phyloP scores from a whole-genome alignment of 2,797 vertebrate genomes.

The Syngnathus acus region DNA sequence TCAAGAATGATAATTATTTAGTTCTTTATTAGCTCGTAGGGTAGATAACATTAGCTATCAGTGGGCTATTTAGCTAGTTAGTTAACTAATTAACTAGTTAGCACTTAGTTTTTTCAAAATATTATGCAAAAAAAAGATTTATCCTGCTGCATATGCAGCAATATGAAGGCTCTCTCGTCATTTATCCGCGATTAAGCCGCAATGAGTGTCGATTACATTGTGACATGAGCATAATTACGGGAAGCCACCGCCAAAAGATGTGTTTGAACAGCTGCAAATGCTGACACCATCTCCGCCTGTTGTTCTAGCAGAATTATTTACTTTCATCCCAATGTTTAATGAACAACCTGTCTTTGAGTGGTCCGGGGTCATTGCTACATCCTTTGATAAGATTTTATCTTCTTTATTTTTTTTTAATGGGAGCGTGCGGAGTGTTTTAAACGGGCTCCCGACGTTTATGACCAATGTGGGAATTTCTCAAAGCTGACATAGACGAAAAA shows the following conservation, averaged over 20 bases:
- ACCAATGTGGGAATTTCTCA: not conserved
- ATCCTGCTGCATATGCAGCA: conserved; percentile 2
- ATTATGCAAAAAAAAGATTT: not conserved
- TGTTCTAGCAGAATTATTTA: conserved; percentile 23
- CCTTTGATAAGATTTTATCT: not conserved
- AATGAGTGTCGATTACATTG: conserved; percentile 55
- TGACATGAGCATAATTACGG: conserved; percentile 63
- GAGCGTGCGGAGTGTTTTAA: not conserved
- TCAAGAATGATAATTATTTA: not conserved
- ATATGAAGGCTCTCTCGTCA: conserved; percentile 20
- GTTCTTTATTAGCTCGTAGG: too few species aligned
- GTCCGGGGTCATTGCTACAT: not conserved
- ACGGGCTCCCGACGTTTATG: not conserved
- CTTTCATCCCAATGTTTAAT: conserved; percentile 4
- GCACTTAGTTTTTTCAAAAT: not conserved
- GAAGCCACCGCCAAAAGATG: conserved; percentile 39
- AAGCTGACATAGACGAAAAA: not conserved
- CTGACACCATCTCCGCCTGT: conserved; percentile 32
- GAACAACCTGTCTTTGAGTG: not conserved
- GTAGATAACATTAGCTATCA: too few species aligned
- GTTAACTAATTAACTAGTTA: not conserved
- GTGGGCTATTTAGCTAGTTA: too few species aligned
- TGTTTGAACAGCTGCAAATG: conserved; percentile 56
- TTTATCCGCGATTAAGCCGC: conserved; percentile 43
- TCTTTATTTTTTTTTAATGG: not conserved